Conservation (phyloP, 2,888 invertebrate species). For the Agrilus cyanescens region DNA sequence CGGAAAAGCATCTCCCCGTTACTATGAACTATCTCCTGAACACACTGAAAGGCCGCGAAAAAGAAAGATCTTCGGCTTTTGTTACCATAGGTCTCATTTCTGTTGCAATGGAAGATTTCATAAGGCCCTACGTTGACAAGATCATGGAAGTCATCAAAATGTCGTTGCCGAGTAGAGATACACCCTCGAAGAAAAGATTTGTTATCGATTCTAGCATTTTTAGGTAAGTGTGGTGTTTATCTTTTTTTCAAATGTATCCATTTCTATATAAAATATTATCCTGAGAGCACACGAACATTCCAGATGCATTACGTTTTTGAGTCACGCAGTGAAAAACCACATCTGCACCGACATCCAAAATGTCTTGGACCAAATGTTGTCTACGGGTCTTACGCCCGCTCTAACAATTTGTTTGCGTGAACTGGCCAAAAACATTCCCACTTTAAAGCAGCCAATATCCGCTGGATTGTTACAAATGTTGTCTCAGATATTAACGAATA, state of each 20-base stretch:
- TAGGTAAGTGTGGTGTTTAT: no score
- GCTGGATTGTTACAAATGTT: conserved; percentile 86
- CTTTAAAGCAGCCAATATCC: conserved; percentile 80
- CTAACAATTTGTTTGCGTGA: conserved; percentile 85
- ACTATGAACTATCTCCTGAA: conserved; percentile 68
- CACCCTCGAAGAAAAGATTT: conserved; percentile 61
- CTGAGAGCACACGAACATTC: no score
- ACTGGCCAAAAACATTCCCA: conserved; percentile 76
- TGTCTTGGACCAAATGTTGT: conserved; percentile 83
- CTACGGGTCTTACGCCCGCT: conserved; percentile 81
- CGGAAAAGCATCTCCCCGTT: conserved; percentile 57
- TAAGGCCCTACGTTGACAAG: conserved; percentile 64
- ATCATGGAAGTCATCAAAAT: conserved; percentile 58
- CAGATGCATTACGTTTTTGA: conserved; percentile 83
- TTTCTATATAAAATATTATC: no score
- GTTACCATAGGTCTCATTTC: conserved; percentile 83
- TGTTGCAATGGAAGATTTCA: conserved; percentile 74
- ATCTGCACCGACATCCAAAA: conserved; percentile 70
- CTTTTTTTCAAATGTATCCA: no score
- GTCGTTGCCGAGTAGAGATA: conserved; percentile 56
- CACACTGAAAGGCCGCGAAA: conserved; percentile 68
- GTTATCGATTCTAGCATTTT: conserved; percentile 81
- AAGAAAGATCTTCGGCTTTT: conserved; percentile 78
- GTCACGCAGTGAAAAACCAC: conserved; percentile 68
- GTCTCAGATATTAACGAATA: conserved; percentile 81